Evolutionary conservation across 2,113 vertebrate species (phyloP), one percentile per base, ranked within the genome.

Genomic region (Neodon shergylaensis): DNA sequence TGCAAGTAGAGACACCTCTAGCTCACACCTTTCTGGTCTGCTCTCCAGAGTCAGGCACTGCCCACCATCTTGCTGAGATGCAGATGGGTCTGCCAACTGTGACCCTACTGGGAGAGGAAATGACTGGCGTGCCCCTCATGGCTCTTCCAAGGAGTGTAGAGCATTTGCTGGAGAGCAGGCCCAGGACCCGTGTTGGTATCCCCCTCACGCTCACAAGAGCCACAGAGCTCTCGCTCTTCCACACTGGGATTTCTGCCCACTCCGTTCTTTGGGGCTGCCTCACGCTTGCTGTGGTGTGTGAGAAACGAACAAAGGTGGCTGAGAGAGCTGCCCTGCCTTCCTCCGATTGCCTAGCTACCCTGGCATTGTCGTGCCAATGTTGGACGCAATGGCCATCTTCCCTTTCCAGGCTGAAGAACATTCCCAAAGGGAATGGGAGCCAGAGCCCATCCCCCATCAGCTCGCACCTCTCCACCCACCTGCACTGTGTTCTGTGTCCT

Each of bases 341-440:
- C 73, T 58, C 42, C 0, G 33, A 44, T 72, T 3, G 1, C 79
- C 58, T 5, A 11, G 3, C 5, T 16, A n/a, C 70, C 49, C 73
- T 52, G 9, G 83, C 16, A 4, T n/a, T 52, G 66, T 22, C 90
- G 63, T 33, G 16, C 52, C 33, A 68, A 5, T 10, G 49, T 7
- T 61, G 12, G 44, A 49, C 52, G 84, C 72, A 36, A 22, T 7
- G 13, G 22, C 8, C 17, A 39, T 83, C 31, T 44, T 90, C 42
- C 72, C 88, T 72, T 77, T 79, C 49, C 76, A 94, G 42, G 44
- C 54, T 61, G 31, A 91, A 70, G 77, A 77, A 70, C 12, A 16
- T 87, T 93, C 73, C 92, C 65, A 54, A 95, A 86, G 92, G 70
- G 84, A 86, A 88, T 19, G 42, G 81, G 88, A 79, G 36, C 39